Evolutionary conservation across 2,113 vertebrate genomes (phyloP), one percentile per base, ranked within the genome.

Genomic region (Talpa occidentalis): DNA sequence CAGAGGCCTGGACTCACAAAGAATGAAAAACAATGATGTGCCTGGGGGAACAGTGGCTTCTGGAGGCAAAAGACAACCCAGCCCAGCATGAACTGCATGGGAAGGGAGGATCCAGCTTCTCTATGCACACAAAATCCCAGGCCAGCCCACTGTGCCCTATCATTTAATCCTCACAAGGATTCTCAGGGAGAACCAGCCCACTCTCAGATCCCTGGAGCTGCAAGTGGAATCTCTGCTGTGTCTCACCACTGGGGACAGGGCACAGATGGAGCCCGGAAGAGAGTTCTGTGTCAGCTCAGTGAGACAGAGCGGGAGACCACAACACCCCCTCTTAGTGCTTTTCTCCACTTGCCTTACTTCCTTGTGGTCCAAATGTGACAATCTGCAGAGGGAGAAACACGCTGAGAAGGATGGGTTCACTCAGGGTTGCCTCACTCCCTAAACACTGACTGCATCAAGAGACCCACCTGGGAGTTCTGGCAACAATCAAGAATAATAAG

Each of bases 21-120:
- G 60, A 94, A 64, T 0, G 70, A 28, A 82, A 67, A 89, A 73
- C 24, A 92, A 90, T 49, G 26, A 72, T 44, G 42, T 72, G 19
- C 40, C 54, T 83, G 21, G 30, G 93, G 67, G 87, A 96, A 94
- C 12, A 84, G n/a, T 32, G 69, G 47, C 67, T 66, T 79, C 49
- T 9, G 49, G 54, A 73, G 30, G 49, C 47, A 87, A 94, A 95
- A 54, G 56, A 79, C 72, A 96, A 44, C 30, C 66, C 54, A 64
- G 52, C n/a, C 28, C 4, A 4, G 30, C 49, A 16, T 67, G 59
- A 83, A 52, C 59, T 60, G 78, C 14, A 22, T 90, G 54, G 87
- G 78, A 77, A 83, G 52, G 7, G 16, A 92, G 59, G 37, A 60
- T 30, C 3, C 47, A 64, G 35, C 22, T 82, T 54, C 52, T 37